Percentiles rank a stretch among this genome's conserved stretches.
Conservation (phyloP, 1,140 invertebrate species). For the Bombus impatiens region DNA sequence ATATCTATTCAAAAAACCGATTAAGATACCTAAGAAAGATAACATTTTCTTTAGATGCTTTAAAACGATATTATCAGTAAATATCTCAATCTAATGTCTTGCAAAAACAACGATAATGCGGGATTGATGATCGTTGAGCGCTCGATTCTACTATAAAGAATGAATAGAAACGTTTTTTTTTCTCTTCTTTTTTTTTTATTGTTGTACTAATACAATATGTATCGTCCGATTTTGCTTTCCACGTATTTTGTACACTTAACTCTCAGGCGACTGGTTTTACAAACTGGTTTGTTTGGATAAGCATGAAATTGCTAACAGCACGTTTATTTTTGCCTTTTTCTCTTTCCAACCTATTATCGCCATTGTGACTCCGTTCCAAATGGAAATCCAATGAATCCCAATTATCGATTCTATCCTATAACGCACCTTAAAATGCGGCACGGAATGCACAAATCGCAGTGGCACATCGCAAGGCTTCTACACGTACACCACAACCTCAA, state of each 20-base stretch:
- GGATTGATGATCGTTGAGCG: constrained; percentile 5
- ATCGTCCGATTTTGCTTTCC: constrained; percentile 46
- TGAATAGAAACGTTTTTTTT: constrained; percentile 23
- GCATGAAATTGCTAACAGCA: constrained; percentile 80
- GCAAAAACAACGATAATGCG: neutral
- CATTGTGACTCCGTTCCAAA: constrained; percentile 16
- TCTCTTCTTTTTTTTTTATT: constrained; percentile 4
- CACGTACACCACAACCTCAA: constrained; percentile 78
- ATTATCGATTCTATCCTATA: constrained; percentile 22
- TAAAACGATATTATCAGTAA: neutral
- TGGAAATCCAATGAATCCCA: constrained; percentile 31
- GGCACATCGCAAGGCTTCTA: constrained; percentile 79
- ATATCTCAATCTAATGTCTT: neutral
- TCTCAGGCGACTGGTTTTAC: constrained; percentile 54
- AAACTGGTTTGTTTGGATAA: constrained; percentile 69
- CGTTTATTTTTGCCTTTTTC: constrained; percentile 76
- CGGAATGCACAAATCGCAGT: constrained; percentile 80
- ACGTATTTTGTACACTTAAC: constrained; percentile 57
- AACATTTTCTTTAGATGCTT: neutral
- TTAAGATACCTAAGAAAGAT: neutral
- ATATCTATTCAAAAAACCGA: neutral
- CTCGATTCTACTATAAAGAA: constrained; percentile 23
- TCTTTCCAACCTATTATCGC: constrained; percentile 19
- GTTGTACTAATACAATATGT: constrained; percentile 49
- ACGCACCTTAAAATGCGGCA: constrained; percentile 76